Conservation (phyloP, 2,113 vertebrate genomes). For the Chaetops frenatus region DNA sequence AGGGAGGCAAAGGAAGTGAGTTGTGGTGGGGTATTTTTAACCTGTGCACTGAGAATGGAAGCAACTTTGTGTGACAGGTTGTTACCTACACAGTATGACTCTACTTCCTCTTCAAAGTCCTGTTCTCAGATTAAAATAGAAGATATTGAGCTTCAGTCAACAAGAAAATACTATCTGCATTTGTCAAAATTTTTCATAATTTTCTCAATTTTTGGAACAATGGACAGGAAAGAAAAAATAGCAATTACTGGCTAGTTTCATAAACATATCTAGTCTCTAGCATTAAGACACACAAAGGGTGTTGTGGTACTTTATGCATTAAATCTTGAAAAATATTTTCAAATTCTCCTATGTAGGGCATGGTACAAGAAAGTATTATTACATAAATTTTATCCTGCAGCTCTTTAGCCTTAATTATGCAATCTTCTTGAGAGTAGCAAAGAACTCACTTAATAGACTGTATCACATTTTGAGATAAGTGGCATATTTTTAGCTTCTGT, state of each 20-base stretch:
- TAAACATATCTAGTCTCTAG: not conserved
- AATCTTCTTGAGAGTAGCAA: not conserved
- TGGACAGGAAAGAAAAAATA: not conserved
- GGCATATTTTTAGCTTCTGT: conserved; percentile 39
- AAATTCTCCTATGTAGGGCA: not conserved
- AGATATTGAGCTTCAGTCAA: not conserved
- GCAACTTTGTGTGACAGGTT: not conserved
- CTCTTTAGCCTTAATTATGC: conserved; percentile 44
- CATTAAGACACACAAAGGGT: not conserved
- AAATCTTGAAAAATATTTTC: not conserved
- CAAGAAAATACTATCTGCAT: not conserved
- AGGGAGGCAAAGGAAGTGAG: not conserved
- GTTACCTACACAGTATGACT: not conserved
- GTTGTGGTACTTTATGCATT: not conserved
- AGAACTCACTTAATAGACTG: conserved; percentile 35
- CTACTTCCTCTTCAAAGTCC: not conserved
- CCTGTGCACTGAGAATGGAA: not conserved
- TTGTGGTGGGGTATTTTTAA: not conserved
- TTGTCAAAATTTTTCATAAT: accelerated
- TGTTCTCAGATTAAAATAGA: not conserved
- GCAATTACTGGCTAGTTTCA: not conserved
- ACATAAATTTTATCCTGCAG: conserved; percentile 45
- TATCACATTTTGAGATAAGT: conserved; percentile 34
- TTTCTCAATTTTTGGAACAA: not conserved
- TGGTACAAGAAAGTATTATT: not conserved